Evolutionary conservation across 2,888 invertebrate genomes (phyloP), one percentile per base, ranked within the genome.

Genomic region (Nymphalis c-album): DNA sequence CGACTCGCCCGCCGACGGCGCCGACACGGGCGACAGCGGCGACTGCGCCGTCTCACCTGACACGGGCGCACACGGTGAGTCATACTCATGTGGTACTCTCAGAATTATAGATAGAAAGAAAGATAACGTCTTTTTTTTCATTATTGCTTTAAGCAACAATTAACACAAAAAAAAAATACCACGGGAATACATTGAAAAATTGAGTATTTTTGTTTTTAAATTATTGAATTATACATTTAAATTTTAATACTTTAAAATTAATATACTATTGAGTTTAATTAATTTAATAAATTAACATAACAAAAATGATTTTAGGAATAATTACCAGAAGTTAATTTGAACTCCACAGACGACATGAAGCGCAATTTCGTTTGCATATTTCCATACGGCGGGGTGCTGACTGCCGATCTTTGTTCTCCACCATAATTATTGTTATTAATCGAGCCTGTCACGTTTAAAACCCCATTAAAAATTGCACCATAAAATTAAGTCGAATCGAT

Each of bases 271-370:
- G 2, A 40, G 10, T 13, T 40, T 40, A 40, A 40, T 40, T 13
- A 13, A 40, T 40, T 40, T 40, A 3, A 40, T 40, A 40, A 40
- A 10, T 40, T 13, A 3, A 13, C 3, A 40, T 13, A 8, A 40
- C 13, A 40, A 13, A 13, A 8, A 31, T 10, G 7, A 46, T 7
- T 31, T 51, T 5, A 10, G 7, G 18, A n/a, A n/a, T 18, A 63
- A 78, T 87, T 93, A 95, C 95, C 95, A 87, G 96, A 95, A 71
- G 95, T 95, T 84, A 96, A 94, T 82, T 95, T 95, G 87, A 95
- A 95, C 85, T 96, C 96, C 78, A 97, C 96, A 59, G 96, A 96
- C 73, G 96, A 95, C 67, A 96, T 96, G 90, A 96, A 96, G 76
- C 96, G 94, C 74, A 96, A 92, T 91, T 96, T 96, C 73, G 96